A percentile compares a stretch with the other conserved stretches of the same genome.
phyloP scores from a whole-genome alignment of 2,888 invertebrate genomes.

The Myopa testacea region DNA sequence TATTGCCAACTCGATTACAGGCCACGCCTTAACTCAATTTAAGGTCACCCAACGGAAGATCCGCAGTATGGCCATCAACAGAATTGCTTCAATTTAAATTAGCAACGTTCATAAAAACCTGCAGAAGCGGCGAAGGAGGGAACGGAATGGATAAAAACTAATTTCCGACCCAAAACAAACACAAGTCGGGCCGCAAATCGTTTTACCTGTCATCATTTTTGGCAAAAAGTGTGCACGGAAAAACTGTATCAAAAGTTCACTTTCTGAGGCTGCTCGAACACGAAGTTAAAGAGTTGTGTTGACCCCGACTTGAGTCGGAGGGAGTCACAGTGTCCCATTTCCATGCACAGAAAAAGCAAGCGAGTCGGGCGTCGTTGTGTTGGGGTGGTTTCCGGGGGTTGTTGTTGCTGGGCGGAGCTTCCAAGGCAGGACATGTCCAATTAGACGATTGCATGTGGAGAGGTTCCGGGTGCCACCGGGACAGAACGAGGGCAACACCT shows the following conservation, averaged over 20 bases:
- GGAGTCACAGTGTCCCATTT: too few relatives aligned
- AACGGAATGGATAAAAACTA: constrained; percentile 2
- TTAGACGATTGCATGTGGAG: neutral
- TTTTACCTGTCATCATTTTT: constrained; percentile 20
- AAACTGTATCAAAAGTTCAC: neutral
- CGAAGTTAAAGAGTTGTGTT: neutral
- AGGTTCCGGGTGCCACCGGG: too few relatives aligned
- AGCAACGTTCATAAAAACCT: neutral
- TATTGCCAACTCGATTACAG: neutral
- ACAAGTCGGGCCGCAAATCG: neutral
- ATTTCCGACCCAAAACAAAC: constrained; percentile 13
- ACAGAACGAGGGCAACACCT: too few relatives aligned
- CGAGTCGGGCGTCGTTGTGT: too few relatives aligned
- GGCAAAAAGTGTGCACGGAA: constrained; percentile 5
- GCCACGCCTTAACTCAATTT: constrained; percentile 5
- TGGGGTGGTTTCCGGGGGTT: neutral
- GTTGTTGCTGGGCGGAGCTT: neutral
- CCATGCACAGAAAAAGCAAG: too few relatives aligned
- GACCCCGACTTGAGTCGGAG: too few relatives aligned
- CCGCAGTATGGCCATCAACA: neutral
- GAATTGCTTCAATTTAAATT: constrained; percentile 19
- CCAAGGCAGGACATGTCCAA: neutral
- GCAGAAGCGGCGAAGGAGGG: too few relatives aligned
- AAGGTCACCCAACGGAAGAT: constrained; percentile 12
- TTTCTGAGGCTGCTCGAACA: neutral